A percentile compares a stretch with the other conserved stretches of the same genome.
Conservation (phyloP, 2,113 vertebrate genomes). For the Ascaphus truei region DNA sequence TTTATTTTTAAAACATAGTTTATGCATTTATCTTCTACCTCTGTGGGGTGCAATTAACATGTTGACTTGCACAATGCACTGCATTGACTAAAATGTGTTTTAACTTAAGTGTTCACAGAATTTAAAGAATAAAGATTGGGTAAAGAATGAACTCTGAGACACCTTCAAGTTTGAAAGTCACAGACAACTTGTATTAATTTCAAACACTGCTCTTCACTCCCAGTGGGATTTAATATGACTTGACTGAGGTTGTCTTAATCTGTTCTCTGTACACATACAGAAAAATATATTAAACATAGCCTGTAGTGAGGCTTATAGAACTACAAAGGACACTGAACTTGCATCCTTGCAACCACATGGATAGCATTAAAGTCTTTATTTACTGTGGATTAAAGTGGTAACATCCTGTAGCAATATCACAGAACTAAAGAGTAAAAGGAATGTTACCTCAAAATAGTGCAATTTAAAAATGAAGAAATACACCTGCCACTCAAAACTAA, state of each 20-base stretch:
- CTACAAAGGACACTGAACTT: constrained; percentile 2
- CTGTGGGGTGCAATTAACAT: too few species aligned
- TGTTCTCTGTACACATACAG: constrained; percentile 3
- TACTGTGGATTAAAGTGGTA: not conserved
- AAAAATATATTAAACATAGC: constrained; percentile 17
- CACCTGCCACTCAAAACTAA: too few species aligned
- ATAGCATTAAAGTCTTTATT: constrained; percentile 6
- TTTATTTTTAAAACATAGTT: too few species aligned
- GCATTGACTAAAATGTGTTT: too few species aligned
- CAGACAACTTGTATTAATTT: constrained; percentile 16
- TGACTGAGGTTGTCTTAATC: constrained; percentile 23
- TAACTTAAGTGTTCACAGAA: not conserved
- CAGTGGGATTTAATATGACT: constrained; percentile 11
- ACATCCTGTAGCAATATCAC: not conserved
- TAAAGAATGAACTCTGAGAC: not conserved
- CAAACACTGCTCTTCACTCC: constrained; percentile 5
- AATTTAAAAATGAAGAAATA: too few species aligned
- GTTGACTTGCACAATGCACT: too few species aligned
- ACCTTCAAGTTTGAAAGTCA: constrained; percentile 12
- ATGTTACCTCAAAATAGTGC: too few species aligned
- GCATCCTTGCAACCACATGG: not conserved
- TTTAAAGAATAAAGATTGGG: not conserved
- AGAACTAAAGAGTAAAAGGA: too few species aligned
- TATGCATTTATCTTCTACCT: too few species aligned
- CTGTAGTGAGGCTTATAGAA: constrained; percentile 10